A percentile compares a stretch with the other conserved stretches of the same genome.
Conservation (phyloP, 2,113 vertebrate species). For the Barnardius zonarius region DNA sequence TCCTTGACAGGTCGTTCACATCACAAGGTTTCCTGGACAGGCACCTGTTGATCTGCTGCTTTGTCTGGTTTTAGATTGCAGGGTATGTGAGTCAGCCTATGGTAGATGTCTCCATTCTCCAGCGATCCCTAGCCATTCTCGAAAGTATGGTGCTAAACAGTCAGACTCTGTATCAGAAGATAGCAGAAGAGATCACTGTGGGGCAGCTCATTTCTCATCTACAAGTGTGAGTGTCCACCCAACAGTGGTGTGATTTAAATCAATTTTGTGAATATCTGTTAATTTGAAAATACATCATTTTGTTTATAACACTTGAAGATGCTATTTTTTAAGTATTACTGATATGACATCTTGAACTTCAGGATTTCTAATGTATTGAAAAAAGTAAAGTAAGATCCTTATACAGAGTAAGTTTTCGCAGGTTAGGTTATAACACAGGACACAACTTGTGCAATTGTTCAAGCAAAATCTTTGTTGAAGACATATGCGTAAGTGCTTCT, state of each 20-base stretch:
- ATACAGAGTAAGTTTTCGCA: background rate
- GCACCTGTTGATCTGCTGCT: background rate
- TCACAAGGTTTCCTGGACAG: background rate
- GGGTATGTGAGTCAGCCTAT: constrained; percentile 96
- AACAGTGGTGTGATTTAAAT: background rate
- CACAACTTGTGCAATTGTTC: background rate
- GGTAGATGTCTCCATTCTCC: constrained; percentile 96
- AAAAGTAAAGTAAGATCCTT: background rate
- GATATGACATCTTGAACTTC: background rate
- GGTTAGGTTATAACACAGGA: background rate
- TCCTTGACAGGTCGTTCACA: background rate
- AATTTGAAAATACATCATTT: background rate
- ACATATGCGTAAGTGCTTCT: background rate
- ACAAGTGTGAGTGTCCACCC: constrained; percentile 90
- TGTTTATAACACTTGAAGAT: background rate
- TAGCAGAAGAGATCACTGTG: constrained; percentile 96
- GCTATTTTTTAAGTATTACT: background rate
- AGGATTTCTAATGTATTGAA: background rate
- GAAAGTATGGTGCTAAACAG: constrained; percentile 99
- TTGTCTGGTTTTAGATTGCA: constrained; percentile 80
- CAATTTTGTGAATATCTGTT: background rate
- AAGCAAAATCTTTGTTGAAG: background rate
- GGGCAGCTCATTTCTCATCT: constrained; percentile 98
- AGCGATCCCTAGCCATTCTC: constrained; percentile 94
- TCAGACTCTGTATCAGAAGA: constrained; percentile 94